Percentiles rank a stretch among this genome's conserved stretches.
Conservation (phyloP, 1,140 invertebrate species). For the Cyphomyrmex costatus region DNA sequence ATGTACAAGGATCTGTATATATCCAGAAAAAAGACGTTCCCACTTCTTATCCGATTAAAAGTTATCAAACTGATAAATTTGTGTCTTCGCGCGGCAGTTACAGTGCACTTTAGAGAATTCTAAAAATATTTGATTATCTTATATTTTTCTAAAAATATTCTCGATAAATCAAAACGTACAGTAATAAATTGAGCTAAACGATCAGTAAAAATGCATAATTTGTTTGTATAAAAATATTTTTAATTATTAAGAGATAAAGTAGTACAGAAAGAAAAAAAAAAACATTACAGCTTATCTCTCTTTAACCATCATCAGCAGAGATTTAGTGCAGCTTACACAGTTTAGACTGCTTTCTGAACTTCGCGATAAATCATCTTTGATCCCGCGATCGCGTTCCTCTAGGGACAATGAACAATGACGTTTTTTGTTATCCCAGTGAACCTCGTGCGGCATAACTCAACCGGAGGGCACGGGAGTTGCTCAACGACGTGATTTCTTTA, state of each 20-base stretch:
- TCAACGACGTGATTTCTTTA: constrained; percentile 35
- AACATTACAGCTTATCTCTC: too few species aligned
- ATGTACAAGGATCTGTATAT: neutral
- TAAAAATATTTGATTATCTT: too few species aligned
- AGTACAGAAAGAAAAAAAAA: too few species aligned
- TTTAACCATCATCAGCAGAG: too few species aligned
- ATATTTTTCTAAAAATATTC: constrained; percentile 21
- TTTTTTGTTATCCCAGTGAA: constrained; percentile 1
- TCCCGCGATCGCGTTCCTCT: neutral
- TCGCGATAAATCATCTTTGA: constrained; percentile 13
- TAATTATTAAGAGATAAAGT: too few species aligned
- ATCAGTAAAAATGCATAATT: too few species aligned
- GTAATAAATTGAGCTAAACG: too few species aligned
- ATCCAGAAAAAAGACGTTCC: neutral
- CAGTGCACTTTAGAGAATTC: neutral
- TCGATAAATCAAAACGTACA: neutral
- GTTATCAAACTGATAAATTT: constrained; percentile 11
- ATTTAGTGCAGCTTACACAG: too few species aligned
- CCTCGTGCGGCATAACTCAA: neutral
- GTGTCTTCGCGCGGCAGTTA: too few species aligned
- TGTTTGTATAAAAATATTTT: too few species aligned
- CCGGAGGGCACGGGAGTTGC: constrained; percentile 3
- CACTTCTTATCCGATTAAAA: constrained; percentile 6
- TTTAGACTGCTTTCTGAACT: too few species aligned
- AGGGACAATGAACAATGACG: neutral